Percentiles rank a stretch among this genome's conserved stretches.
Conservation (phyloP, 1,140 invertebrate genomes). For the Pectinophora gossypiella region DNA sequence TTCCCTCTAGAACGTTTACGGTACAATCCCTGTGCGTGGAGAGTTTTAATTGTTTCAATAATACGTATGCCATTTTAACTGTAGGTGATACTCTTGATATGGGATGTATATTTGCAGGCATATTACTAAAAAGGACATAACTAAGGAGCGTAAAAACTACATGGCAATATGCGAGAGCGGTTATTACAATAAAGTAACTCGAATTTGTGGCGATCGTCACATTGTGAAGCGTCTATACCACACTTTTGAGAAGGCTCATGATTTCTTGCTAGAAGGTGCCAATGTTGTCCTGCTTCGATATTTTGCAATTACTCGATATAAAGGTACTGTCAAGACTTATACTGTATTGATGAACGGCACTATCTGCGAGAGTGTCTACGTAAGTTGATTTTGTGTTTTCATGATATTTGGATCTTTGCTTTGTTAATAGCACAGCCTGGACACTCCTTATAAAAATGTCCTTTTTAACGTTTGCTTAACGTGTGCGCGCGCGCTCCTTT, state of each 20-base stretch:
- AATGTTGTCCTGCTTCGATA: conserved; percentile 78
- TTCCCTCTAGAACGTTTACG: too few relatives aligned
- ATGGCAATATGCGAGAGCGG: conserved; percentile 64
- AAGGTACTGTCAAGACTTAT: conserved; percentile 73
- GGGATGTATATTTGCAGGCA: conserved; percentile 27
- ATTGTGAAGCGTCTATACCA: conserved; percentile 57
- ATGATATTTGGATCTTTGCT: neutral
- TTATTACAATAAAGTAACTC: conserved; percentile 69
- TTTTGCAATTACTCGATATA: conserved; percentile 73
- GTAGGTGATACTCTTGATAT: neutral
- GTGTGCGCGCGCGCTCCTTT: too few relatives aligned
- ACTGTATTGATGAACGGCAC: conserved; percentile 77
- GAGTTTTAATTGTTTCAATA: too few relatives aligned
- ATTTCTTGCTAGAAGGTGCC: conserved; percentile 77
- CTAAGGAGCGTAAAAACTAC: conserved; percentile 68
- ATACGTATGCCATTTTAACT: neutral
- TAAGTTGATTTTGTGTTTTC: conserved; percentile 40
- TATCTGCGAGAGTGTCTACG: conserved; percentile 77
- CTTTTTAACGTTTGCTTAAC: too few relatives aligned
- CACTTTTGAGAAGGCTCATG: conserved; percentile 50
- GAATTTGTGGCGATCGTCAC: conserved; percentile 50
- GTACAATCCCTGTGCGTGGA: too few relatives aligned
- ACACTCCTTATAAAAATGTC: too few relatives aligned
- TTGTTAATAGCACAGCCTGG: too few relatives aligned
- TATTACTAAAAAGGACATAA: conserved; percentile 48